A percentile compares a stretch with the other conserved stretches of the same genome.
Conservation (phyloP, 2,797 vertebrate genomes). For the Bradypodion pumilum region DNA sequence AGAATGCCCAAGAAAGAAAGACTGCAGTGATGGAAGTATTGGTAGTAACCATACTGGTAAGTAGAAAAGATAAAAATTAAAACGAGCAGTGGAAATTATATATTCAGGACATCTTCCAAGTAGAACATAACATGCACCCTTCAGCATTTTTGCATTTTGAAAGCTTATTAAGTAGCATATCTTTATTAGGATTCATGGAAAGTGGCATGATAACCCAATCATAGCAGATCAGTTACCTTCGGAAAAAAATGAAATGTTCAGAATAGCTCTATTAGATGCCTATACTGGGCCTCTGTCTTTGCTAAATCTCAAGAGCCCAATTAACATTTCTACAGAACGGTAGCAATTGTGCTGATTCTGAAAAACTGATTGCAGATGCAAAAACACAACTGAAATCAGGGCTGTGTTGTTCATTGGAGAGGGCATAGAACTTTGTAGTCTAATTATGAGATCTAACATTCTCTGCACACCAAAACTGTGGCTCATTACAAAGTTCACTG, state of each 20-base stretch:
- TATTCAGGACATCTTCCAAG: background rate
- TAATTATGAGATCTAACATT: slow-evolving; percentile 30
- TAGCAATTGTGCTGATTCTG: slow-evolving; percentile 33
- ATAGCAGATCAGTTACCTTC: slow-evolving; percentile 25
- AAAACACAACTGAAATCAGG: slow-evolving; percentile 38
- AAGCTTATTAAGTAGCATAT: slow-evolving; percentile 5
- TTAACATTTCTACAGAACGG: slow-evolving; percentile 21
- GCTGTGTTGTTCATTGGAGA: slow-evolving; percentile 47
- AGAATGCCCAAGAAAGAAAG: background rate
- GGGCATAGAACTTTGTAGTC: slow-evolving; percentile 33
- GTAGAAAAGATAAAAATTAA: background rate
- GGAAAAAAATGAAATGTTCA: slow-evolving; percentile 46
- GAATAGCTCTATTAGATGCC: slow-evolving; percentile 26
- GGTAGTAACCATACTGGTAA: background rate
- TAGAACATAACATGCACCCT: background rate
- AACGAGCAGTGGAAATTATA: background rate
- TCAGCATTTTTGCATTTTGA: background rate
- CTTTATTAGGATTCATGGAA: slow-evolving; percentile 6
- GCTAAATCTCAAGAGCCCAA: slow-evolving; percentile 25
- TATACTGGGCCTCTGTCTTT: background rate
- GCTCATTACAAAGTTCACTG: slow-evolving; percentile 6
- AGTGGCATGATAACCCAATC: background rate
- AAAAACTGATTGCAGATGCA: slow-evolving; percentile 48
- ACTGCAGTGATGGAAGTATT: slow-evolving; percentile 10
- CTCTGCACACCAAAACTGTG: slow-evolving; percentile 16